Evolutionary conservation across 2,797 vertebrate species (phyloP), one percentile per base, ranked within the genome.

Genomic region (Channallabes apus): DNA sequence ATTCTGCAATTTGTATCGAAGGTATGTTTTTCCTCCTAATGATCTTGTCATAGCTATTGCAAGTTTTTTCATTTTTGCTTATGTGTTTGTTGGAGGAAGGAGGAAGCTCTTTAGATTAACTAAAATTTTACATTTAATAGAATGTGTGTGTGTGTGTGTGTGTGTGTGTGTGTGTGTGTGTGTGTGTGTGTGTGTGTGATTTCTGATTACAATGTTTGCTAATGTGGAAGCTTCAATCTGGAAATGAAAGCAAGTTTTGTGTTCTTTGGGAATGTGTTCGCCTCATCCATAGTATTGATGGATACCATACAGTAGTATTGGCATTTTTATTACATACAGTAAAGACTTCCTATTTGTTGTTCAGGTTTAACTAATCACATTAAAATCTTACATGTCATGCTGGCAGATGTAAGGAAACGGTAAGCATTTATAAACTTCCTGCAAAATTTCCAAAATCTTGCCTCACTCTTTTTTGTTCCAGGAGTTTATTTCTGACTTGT

Each of bases 1-100:
- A 71, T 65, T 85, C 88, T 89, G 27, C 81, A 29, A 59, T 83
- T 41, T 41, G 38, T 86, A 89, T 84, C 87, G 79, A 75, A 94
- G 95, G 95, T 96, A 94, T 85, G 94, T 93, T 89, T 89, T 83
- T 86, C 29, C 27, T 82, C 20, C 64, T 82, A 75, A 15, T 80
- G 11, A 56, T 84, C 27, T 58, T 41, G 12, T 64, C 15, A 24
- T 72, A 67, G 68, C 58, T 18, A 51, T 69, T 35, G 46, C 54
- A 8, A 20, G 73, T 38, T 59, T 12, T 12, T 22, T 3, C 51
- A 27, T 9, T 32, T 24, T 35, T 32, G 11, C 6, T 61, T 38
- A 15, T 59, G 18, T 22, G 0, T 35, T 77, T 54, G 29, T 62
- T 22, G 27, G 4, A 22, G 58, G 27, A 17, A 8, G 54, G 27